These are phyloP conservation scores for Characodon lateralis DNA, from an alignment of 2,797 vertebrate species.

Conservation along the genomic window DNA sequence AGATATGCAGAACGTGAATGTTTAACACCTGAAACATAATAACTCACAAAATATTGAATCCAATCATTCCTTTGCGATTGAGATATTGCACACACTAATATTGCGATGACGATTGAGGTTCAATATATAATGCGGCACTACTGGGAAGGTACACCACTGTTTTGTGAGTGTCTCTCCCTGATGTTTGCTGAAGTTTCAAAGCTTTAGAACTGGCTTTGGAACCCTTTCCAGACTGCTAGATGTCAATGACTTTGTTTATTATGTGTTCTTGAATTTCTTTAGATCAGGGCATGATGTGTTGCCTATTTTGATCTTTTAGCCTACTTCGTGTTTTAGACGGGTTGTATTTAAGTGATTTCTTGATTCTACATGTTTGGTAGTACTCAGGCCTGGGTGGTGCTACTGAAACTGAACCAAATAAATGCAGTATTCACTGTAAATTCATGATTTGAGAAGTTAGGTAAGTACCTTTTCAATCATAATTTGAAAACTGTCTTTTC, in stretches of 20 bases:
- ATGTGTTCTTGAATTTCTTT: background rate
- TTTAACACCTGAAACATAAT: too few species aligned
- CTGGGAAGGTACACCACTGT: background rate
- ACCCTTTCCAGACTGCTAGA: background rate
- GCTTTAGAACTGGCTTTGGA: background rate
- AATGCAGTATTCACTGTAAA: background rate
- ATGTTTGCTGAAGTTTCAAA: background rate
- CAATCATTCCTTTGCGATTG: background rate
- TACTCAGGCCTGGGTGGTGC: background rate
- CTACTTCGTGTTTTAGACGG: background rate
- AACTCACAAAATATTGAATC: too few species aligned
- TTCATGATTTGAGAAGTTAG: background rate
- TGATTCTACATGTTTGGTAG: background rate
- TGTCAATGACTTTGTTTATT: background rate
- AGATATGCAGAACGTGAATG: background rate
- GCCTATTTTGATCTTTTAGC: background rate
- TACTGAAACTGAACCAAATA: background rate
- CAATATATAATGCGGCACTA: background rate
- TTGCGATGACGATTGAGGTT: background rate
- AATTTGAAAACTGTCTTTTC: background rate
- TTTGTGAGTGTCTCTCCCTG: background rate
- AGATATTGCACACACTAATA: background rate
- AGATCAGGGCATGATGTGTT: background rate
- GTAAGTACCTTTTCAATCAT: background rate
- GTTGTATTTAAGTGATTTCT: background rate